Evolutionary conservation across 2,797 vertebrate genomes (phyloP).

Genomic region (Apodemus agrarius): DNA sequence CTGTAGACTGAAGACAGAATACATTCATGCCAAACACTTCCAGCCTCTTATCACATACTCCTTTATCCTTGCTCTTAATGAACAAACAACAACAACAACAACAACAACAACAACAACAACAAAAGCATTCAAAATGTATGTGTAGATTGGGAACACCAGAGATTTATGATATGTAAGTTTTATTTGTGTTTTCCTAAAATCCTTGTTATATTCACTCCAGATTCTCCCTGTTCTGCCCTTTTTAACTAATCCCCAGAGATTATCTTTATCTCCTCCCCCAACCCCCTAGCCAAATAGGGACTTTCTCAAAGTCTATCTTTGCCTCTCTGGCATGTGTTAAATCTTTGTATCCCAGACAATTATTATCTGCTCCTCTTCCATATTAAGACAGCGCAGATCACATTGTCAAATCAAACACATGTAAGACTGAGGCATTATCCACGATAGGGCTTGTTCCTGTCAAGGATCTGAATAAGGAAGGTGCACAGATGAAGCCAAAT

Average conservation of each 20-base stretch:
- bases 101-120: neutral
- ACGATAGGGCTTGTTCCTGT: neutral
- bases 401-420: neutral
- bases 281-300: neutral
- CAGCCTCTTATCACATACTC: neutral
- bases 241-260: neutral
- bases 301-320: neutral
- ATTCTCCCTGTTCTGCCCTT: neutral
- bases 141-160: neutral
- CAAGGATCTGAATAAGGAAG: neutral
- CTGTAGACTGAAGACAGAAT: neutral
- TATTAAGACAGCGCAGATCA: neutral
- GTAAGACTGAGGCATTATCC: neutral
- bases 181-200: neutral
- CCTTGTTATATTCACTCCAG: neutral
- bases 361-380: neutral
- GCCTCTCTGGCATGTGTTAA: neutral
- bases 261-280: neutral
- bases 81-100: neutral
- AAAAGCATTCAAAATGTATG: neutral
- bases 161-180: neutral
- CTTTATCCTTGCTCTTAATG: neutral
- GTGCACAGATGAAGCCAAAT: neutral
- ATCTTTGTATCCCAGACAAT: neutral
- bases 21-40: neutral